Conservation (phyloP, 2,113 vertebrate genomes). For the Sinocyclocheilus anophthalmus region DNA sequence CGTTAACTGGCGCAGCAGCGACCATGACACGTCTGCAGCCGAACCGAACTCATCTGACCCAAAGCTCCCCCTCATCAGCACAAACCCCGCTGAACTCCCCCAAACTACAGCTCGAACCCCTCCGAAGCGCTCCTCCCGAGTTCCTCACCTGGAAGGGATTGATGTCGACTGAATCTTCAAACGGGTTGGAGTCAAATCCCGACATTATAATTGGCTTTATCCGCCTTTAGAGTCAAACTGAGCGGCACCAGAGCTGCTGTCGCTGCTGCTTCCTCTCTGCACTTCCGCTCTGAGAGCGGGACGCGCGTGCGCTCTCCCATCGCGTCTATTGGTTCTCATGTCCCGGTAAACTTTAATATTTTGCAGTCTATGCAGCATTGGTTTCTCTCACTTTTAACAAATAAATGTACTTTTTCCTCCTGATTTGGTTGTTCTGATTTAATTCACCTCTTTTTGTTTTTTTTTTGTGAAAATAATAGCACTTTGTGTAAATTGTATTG, state of each 20-base stretch:
- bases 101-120: background rate
- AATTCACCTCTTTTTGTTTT: too few species aligned
- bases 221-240: slow-evolving; percentile 47
- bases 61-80: background rate
- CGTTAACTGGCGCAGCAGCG: background rate
- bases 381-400: too few species aligned
- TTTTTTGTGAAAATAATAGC: too few species aligned
- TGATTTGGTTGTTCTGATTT: too few species aligned
- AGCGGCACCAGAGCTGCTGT: slow-evolving; percentile 27
- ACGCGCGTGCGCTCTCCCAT: slow-evolving; percentile 32
- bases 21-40: background rate
- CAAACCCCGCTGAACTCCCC: background rate
- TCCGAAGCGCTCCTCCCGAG: background rate
- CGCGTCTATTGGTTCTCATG: background rate
- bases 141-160: slow-evolving; percentile 89
- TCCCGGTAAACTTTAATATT: too few species aligned
- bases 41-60: background rate
- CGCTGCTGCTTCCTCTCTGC: slow-evolving; percentile 32
- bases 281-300: slow-evolving; percentile 26
- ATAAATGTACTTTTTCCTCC: too few species aligned
- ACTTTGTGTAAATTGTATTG: background rate
- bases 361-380: too few species aligned
- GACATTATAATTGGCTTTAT: slow-evolving; percentile 76
- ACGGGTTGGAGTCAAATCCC: slow-evolving; percentile 84
- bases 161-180: slow-evolving; percentile 81